Base-by-base conservation (phyloP, 1,140 invertebrate genomes). In the Littorina saxatilis region DNA sequence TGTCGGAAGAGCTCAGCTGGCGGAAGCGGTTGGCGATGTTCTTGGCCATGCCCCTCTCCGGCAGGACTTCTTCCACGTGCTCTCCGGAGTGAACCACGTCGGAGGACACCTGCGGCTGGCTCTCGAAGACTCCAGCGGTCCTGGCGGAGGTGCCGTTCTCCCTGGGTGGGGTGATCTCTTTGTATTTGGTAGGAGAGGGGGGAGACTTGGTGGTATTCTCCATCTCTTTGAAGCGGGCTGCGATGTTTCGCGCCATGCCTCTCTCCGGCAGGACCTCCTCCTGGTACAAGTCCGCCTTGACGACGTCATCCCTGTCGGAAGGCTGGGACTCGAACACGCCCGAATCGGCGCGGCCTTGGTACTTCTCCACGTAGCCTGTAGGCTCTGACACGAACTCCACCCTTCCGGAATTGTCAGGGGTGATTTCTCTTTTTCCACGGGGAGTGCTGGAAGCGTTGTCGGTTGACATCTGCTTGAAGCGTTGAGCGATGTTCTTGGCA, bases 291-390 rank as follows among this genome's bases (percentile, higher is more conserved):
- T 84, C 87, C 20, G 88, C 86, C 39, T 84, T 86, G 63, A 91
- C 85, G 2, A 90, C 86, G 78, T 85, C 87, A 23, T 84, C 83
- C 20, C 85, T 78, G 50, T 80, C 72, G 23, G 61, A 32, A 17
- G 90, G 89, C 78, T 89, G 81, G 77, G 86, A 90, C 77, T 91
- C 90, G 80, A 89, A 91, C 17, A 88, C 83, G 23, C 90, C 90
- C 13, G 84, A 84, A 75, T 91, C 90, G 11, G 85, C 73, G 68
- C 86, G 84, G 27, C 83, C 87, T 63, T 88, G 84, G 47, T 87
- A 87, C 35, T 80, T 86, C 77, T 88, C 85, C 20, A 87, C 55
- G 7, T 81, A 58, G 4, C 80, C 68, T 39, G 83, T 63, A 11
- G 90, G 90, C 81, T 91, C 89, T 40, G 85, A 88, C 13, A 88